Base-by-base conservation (phyloP, 1,140 invertebrate genomes). In the Tetramorium alpestre region DNA sequence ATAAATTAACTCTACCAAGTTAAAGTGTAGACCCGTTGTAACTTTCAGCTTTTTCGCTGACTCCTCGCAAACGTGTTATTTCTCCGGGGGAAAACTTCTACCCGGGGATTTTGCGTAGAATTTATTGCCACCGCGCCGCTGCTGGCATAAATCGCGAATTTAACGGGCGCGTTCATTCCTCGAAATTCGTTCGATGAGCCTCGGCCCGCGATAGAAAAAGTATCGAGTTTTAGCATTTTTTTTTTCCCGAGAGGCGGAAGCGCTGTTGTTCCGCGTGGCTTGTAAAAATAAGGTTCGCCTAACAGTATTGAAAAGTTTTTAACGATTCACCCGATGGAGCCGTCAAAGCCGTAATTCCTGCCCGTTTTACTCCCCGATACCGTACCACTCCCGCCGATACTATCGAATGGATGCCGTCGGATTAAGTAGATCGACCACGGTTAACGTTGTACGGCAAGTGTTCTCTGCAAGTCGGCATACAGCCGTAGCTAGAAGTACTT, bases 131-230 rank as follows among this genome's bases (percentile, higher is more conserved):
- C 38, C 49, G 64, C 22, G 6, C 56, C 67, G 41, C 22, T 54
- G 62, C 77, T 47, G 77, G 49, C 77, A 81, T 84, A 84, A 84
- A 84, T 84, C 80, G 80, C 69, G 69, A 84, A 84, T 84, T 84
- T 84, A 73, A 84, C 80, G 41, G 67, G 56, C 80, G 18, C 54
- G 80, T 73, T 60, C 4, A 33, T 47, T 60, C 69, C 25, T 84
- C 80, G 80, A 75, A 84, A 84, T 84, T 84, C 69, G 54, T 60
- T 73, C 69, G 69, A 73, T 70, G 80, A 82, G 41, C 25, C 41
- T 25, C 25, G 51, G 44, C n/a, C 16, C 41, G 41, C 33, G n/a
- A 2, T 6, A n/a, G 28, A 73, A 51, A 60, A 73, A 84, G 76
- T 84, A 84, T 84, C 51, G 65, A 25, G 41, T 58, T 82, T 73